Evolutionary conservation across 2,113 vertebrate species (phyloP).

Genomic region (Sinocyclocheilus anophthalmus): DNA sequence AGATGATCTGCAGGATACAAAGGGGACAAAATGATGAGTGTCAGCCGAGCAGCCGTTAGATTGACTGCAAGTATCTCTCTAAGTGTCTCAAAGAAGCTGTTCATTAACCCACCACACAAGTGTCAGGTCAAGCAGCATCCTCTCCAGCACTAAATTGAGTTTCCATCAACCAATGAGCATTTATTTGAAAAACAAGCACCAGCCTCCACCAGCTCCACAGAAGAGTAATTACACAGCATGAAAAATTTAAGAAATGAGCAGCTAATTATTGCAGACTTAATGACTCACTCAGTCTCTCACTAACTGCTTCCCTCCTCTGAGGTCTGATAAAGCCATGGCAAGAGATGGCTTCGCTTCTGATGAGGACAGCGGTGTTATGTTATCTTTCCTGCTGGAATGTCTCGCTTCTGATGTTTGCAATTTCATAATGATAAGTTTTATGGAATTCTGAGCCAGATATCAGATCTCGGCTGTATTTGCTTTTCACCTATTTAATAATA

Average conservation of each 20-base stretch:
- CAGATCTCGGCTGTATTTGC: neutral
- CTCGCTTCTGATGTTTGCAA: conserved; percentile 2
- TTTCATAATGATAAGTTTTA: conserved; percentile 3
- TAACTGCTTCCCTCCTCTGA: neutral
- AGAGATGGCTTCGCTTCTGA: neutral
- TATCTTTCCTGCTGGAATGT: neutral
- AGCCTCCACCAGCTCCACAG: neutral
- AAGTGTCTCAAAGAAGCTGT: conserved; percentile 6
- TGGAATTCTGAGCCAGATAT: neutral
- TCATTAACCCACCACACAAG: conserved; percentile 6
- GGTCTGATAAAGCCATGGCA: neutral
- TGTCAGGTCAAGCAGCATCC: neutral
- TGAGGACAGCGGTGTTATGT: neutral
- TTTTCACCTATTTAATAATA: neutral
- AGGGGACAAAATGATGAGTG: neutral
- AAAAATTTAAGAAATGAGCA: conserved; percentile 51
- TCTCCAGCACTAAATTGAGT: conserved; percentile 5
- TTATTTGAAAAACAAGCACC: conserved; percentile 25
- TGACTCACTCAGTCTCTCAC: conserved; percentile 39
- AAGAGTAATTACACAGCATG: conserved; percentile 39
- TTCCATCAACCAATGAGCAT: conserved; percentile 35
- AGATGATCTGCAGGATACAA: conserved; percentile 10
- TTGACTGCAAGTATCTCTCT: neutral
- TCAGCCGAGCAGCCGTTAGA: conserved; percentile 1
- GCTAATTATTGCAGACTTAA: conserved; percentile 44